A percentile compares a stretch with the other conserved stretches of the same genome.
Evolutionary conservation across 2,888 invertebrate species (phyloP).

Genomic region (Panopea generosa): DNA sequence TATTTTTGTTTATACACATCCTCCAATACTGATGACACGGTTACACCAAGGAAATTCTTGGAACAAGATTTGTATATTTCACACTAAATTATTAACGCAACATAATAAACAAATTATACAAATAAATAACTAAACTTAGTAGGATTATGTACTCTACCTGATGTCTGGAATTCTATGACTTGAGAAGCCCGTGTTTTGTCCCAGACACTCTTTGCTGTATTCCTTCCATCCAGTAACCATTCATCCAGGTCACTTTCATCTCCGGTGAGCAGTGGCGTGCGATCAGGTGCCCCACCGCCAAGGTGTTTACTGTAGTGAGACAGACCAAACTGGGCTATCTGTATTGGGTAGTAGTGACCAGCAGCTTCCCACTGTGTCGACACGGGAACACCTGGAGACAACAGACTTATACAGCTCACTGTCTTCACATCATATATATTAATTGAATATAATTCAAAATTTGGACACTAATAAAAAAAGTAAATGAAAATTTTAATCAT

Average conservation of each 20-base stretch:
- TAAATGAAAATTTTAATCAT: too few species aligned
- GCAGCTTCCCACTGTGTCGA: slow-evolving; percentile 92
- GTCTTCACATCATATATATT: too few species aligned
- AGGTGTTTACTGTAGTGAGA: slow-evolving; percentile 98
- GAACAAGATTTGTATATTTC: too few species aligned
- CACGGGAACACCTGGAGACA: slow-evolving; percentile 83
- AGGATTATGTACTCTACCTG: neutral
- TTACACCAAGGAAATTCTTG: too few species aligned
- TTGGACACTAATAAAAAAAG: too few species aligned
- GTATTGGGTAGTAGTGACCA: slow-evolving; percentile 99
- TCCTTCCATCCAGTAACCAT: slow-evolving; percentile 91
- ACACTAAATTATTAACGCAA: too few species aligned
- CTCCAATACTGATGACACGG: too few species aligned
- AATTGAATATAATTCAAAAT: too few species aligned
- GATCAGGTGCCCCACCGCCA: slow-evolving; percentile 91
- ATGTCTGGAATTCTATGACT: slow-evolving; percentile 44
- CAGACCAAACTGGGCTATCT: slow-evolving; percentile 98
- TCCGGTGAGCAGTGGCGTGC: slow-evolving; percentile 22
- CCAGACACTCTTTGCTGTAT: slow-evolving; percentile 86
- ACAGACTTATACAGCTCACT: neutral
- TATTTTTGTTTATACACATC: too few species aligned
- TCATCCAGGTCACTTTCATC: slow-evolving; percentile 85
- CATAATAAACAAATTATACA: too few species aligned
- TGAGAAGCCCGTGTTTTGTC: slow-evolving; percentile 41
- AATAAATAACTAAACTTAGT: neutral